These are phyloP conservation scores for Spinus olivaceus DNA, from an alignment of 2,797 vertebrate genomes.

Conservation along the genomic window DNA sequence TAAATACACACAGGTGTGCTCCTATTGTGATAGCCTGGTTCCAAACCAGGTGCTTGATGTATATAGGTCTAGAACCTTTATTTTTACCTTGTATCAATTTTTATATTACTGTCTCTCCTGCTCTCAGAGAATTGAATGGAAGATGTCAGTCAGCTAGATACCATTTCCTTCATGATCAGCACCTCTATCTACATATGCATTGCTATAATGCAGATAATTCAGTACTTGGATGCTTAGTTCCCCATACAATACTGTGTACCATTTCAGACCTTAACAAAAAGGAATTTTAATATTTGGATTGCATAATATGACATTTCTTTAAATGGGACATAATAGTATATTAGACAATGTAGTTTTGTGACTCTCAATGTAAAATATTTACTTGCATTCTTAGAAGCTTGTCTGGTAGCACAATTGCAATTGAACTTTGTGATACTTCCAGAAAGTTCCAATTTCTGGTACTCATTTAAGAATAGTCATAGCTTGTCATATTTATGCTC, in stretches of 20 bases:
- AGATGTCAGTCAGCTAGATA: background rate
- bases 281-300: background rate
- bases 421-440: background rate
- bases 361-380: background rate
- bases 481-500: background rate
- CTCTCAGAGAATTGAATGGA: background rate
- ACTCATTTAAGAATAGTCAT: background rate
- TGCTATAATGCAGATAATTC: background rate
- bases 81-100: background rate
- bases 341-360: background rate
- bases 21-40: background rate
- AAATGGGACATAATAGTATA: background rate
- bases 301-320: background rate
- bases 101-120: background rate
- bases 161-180: background rate
- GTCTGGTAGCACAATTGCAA: background rate
- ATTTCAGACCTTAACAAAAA: background rate
- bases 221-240: background rate
- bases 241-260: background rate
- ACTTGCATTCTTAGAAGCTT: background rate
- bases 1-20: background rate
- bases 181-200: background rate
- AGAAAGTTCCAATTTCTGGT: background rate
- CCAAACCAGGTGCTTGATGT: background rate
- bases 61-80: background rate